These are phyloP conservation scores for Leucophora obtusa DNA, from an alignment of 2,888 invertebrate species.

Conservation along the genomic window DNA sequence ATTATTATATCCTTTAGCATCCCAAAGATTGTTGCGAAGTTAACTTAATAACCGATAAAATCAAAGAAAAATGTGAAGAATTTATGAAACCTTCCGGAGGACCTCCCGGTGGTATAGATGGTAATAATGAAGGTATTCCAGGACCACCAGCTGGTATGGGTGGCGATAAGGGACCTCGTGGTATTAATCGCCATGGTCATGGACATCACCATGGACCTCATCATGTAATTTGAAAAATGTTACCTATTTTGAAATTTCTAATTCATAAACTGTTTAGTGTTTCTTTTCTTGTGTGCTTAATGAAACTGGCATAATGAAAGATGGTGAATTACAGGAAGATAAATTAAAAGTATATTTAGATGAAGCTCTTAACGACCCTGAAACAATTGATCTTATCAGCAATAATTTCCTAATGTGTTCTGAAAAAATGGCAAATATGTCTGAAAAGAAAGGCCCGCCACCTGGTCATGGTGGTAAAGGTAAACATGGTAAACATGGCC, in stretches of 20 bases:
- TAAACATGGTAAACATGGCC: background rate
- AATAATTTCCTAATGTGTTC: conserved; percentile 30
- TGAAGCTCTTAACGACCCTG: conserved; percentile 27
- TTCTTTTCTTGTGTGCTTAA: conserved; percentile 43
- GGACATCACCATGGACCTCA: conserved; percentile 19
- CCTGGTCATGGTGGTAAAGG: background rate
- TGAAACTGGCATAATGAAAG: conserved; percentile 50
- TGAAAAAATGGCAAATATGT: conserved; percentile 27
- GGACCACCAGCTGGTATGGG: conserved; percentile 20
- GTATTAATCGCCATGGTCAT: background rate
- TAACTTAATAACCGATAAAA: conserved; percentile 24
- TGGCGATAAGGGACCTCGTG: background rate
- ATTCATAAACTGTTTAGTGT: conserved; percentile 27
- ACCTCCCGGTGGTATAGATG: background rate
- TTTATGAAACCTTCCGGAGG: background rate
- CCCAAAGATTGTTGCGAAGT: conserved; percentile 35
- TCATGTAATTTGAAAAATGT: background rate
- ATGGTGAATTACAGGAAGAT: conserved; percentile 34
- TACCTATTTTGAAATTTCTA: background rate
- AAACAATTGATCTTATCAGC: conserved; percentile 31
- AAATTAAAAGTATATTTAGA: conserved; percentile 33
- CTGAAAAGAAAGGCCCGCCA: background rate
- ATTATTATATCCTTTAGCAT: conserved; percentile 9
- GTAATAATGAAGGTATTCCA: background rate
- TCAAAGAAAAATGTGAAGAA: conserved; percentile 36